Evolutionary conservation across 2,888 invertebrate genomes (phyloP), one percentile per base, ranked within the genome.

Genomic region (Gastrophysa polygoni): DNA sequence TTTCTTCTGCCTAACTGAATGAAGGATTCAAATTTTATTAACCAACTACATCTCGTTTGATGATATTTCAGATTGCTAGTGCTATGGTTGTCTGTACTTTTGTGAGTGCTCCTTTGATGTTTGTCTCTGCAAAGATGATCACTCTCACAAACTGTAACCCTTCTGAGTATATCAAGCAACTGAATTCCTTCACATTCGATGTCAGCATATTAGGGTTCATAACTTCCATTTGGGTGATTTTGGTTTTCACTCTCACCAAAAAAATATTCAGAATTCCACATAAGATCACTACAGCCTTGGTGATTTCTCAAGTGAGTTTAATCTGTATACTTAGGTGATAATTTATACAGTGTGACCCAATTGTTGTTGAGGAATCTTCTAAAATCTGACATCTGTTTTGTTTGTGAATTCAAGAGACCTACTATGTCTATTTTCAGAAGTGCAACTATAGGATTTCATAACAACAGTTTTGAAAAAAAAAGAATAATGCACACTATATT

Each of bases 41-140:
- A n/a, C n/a, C n/a, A n/a, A n/a, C n/a, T n/a, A n/a, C n/a, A n/a
- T n/a, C n/a, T n/a, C n/a, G n/a, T n/a, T n/a, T n/a, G n/a, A 43
- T 57, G n/a, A 43, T 49, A 47, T 79, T 84, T 51, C 78, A 95
- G 91, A 90, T 96, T 81, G 96, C 96, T 0, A 93, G 92, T 57
- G 92, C 95, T 24, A 93, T 97, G 93, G 96, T 97, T 3, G 91
- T 93, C 1, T 95, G 96, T 73, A 98, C 97, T 0, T 95, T 97
- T 77, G 84, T 97, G 18, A 96, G 96, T 11, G 97, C 95, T 0
- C 97, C 97, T 0, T 85, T 97, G 72, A 96, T 97, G 93, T 96
- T 95, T 78, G 88, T 96, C 62, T 96, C 97, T 0, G 95, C 96
- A 1, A 93, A 95, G 85, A 91, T 97, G 87, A 93, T 96, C 70